A percentile compares a stretch with the other conserved stretches of the same genome.
These are phyloP conservation scores for Hirtodrosophila duncani DNA, from an alignment of 2,888 invertebrate species.

Conservation along the genomic window DNA sequence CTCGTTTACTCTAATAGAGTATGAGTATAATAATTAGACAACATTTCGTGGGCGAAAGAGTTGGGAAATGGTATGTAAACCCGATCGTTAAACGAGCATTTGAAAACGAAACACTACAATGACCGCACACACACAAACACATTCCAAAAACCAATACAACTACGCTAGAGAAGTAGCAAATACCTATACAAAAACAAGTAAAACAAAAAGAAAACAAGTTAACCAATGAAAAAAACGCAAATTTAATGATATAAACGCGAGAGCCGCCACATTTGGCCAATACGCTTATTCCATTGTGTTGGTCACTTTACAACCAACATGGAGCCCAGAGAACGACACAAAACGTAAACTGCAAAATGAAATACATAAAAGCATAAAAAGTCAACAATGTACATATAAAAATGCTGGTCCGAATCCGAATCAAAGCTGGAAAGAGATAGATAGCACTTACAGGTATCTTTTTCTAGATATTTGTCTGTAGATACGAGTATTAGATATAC, in stretches of 20 bases:
- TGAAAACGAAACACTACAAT: slow-evolving; percentile 45
- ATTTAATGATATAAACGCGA: slow-evolving; percentile 70
- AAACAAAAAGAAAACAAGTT: slow-evolving; percentile 53
- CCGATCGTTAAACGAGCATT: slow-evolving; percentile 62
- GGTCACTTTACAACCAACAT: slow-evolving; percentile 43
- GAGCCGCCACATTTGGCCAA: slow-evolving; percentile 61
- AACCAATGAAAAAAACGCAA: slow-evolving; percentile 72
- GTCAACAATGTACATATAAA: slow-evolving; percentile 18
- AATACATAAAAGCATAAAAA: slow-evolving; percentile 47
- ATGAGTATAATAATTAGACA: slow-evolving; percentile 40
- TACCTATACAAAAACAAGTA: slow-evolving; percentile 28
- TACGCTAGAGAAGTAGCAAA: slow-evolving; percentile 20
- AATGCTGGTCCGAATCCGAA: slow-evolving; percentile 32
- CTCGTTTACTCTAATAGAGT: too few relatives aligned
- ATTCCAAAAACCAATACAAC: slow-evolving; percentile 12
- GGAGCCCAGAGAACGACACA: slow-evolving; percentile 20
- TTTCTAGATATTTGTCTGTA: too few relatives aligned
- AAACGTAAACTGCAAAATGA: slow-evolving; percentile 56
- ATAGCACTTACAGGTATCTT: too few relatives aligned
- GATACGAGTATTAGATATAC: too few relatives aligned
- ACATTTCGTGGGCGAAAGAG: slow-evolving; percentile 53
- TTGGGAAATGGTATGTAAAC: slow-evolving; percentile 59
- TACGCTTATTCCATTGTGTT: slow-evolving; percentile 57
- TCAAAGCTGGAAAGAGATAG: slow-evolving; percentile 48
- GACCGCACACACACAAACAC: slow-evolving; percentile 14